A percentile compares a stretch with the other conserved stretches of the same genome.
Evolutionary conservation across 2,113 vertebrate genomes (phyloP).

Genomic region (Cryptomyrus ogoouensis): DNA sequence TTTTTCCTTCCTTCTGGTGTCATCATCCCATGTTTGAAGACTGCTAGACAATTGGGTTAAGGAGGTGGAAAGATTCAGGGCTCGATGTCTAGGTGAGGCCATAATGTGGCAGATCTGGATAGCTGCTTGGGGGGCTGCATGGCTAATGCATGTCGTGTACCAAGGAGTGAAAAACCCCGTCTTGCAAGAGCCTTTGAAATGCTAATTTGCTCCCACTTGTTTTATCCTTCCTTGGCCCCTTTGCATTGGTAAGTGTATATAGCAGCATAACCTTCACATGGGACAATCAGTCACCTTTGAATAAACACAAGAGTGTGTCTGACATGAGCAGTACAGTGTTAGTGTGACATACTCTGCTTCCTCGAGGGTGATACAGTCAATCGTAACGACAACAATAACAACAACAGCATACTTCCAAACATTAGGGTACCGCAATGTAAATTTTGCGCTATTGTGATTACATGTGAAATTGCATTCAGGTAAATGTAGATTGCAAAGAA

Average conservation of each 20-base stretch:
- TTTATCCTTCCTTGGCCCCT: conserved; percentile 2
- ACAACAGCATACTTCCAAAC: not conserved
- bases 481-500: not conserved
- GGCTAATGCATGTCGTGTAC: not conserved
- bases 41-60: not conserved
- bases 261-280: conserved; percentile 10
- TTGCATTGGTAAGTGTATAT: conserved; percentile 21
- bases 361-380: not conserved
- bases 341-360: not conserved
- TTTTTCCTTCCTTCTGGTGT: not conserved
- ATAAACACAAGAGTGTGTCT: not conserved
- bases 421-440: not conserved
- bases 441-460: not conserved
- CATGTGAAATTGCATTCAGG: not conserved
- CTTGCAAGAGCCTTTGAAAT: conserved; percentile 31
- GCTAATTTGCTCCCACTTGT: conserved; percentile 28
- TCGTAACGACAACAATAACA: not conserved
- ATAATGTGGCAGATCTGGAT: not conserved
- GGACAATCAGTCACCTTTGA: not conserved
- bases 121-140: too few species aligned
- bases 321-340: not conserved
- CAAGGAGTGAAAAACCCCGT: not conserved
- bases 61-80: not conserved
- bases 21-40: not conserved
- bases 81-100: not conserved